Evolutionary conservation across 2,113 vertebrate species (phyloP).

Genomic region (Trogon surrucura): DNA sequence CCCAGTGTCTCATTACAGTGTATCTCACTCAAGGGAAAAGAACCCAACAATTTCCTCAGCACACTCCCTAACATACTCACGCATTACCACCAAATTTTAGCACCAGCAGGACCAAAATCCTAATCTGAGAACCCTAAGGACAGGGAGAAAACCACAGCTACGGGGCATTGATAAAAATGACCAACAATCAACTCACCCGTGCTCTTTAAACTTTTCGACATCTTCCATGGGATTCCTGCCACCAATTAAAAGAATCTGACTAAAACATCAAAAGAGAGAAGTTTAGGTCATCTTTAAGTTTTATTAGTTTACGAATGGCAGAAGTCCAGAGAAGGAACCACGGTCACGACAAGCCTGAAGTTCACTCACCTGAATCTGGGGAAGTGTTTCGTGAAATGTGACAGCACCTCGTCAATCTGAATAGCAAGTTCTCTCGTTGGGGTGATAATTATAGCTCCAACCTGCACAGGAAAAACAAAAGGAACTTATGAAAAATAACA

Average conservation of each 20-base stretch:
- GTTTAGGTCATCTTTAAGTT: background rate
- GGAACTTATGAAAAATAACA: background rate
- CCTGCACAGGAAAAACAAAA: conserved; percentile 62
- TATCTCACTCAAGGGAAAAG: background rate
- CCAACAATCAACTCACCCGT: conserved; percentile 76
- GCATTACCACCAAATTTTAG: background rate
- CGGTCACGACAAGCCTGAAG: background rate
- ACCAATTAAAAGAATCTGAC: conserved; percentile 94
- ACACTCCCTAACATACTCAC: background rate
- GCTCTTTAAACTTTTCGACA: conserved; percentile 88
- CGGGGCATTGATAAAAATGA: background rate
- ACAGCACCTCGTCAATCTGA: conserved; percentile 92
- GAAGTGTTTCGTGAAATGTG: conserved; percentile 84
- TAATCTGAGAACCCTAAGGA: background rate
- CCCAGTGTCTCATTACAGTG: fast-evolving
- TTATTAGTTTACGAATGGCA: fast-evolving
- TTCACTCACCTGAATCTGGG: conserved; percentile 86
- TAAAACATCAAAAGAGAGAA: conserved; percentile 45
- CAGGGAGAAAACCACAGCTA: background rate
- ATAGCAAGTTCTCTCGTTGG: conserved; percentile 92
- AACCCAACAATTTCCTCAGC: background rate
- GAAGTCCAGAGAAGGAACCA: background rate
- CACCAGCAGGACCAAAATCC: background rate
- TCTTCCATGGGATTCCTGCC: conserved; percentile 94
- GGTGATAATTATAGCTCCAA: conserved; percentile 92